Percentiles rank a stretch among this genome's conserved stretches.
phyloP scores from a whole-genome alignment of 2,888 invertebrate genomes.

The Blastobasis lacticolella region DNA sequence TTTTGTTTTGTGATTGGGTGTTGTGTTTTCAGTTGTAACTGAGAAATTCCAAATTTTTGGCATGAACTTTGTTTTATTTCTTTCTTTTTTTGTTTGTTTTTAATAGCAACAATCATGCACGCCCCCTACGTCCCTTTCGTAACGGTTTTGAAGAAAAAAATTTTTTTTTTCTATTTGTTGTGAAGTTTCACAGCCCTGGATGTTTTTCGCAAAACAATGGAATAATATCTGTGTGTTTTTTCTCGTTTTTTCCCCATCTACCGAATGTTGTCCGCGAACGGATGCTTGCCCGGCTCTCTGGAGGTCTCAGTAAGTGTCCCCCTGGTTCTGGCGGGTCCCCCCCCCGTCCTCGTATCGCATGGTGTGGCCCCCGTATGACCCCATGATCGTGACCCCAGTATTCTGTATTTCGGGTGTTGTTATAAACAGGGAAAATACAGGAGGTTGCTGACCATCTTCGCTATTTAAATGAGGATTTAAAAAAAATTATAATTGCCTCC shows the following conservation, averaged over 20 bases:
- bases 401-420: too few relatives aligned
- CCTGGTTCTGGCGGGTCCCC: too few relatives aligned
- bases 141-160: conserved; percentile 26
- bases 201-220: not conserved
- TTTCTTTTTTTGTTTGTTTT: conserved; percentile 3
- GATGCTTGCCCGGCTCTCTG: conserved; percentile 65
- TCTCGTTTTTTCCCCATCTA: conserved; percentile 45
- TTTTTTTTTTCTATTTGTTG: conserved; percentile 8
- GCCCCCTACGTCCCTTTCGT: conserved; percentile 14
- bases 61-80: conserved; percentile 8
- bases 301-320: conserved; percentile 68
- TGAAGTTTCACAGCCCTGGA: not conserved
- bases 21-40: conserved; percentile 15
- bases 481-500: too few relatives aligned
- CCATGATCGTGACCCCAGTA: too few relatives aligned
- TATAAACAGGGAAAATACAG: too few relatives aligned
- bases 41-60: conserved; percentile 18
- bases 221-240: conserved; percentile 30
- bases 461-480: too few relatives aligned
- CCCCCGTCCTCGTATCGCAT: too few relatives aligned
- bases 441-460: too few relatives aligned
- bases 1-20: conserved; percentile 24
- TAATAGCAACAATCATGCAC: conserved; percentile 30
- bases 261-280: conserved; percentile 58
- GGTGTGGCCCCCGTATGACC: too few relatives aligned